These are phyloP conservation scores for Calyptomena viridis DNA, from an alignment of 2,113 vertebrate species.

Conservation along the genomic window DNA sequence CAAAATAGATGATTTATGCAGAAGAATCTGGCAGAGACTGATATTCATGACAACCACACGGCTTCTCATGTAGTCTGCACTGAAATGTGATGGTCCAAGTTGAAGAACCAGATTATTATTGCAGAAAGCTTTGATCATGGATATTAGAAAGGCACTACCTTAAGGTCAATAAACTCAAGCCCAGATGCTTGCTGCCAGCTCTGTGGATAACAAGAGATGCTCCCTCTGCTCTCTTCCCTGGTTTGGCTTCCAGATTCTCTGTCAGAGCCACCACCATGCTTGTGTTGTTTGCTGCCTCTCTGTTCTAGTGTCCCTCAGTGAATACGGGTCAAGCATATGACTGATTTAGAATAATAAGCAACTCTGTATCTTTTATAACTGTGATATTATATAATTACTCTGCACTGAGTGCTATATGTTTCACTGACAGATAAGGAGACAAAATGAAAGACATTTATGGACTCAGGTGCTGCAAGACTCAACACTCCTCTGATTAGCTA, in stretches of 20 bases:
- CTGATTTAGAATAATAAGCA: not conserved
- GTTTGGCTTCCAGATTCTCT: not conserved
- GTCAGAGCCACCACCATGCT: not conserved
- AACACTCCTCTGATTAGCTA: not conserved
- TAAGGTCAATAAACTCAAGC: not conserved
- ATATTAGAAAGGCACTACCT: not conserved
- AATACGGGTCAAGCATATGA: not conserved
- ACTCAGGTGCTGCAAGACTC: not conserved
- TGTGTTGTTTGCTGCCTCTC: not conserved
- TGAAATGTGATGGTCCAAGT: not conserved
- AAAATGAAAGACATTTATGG: not conserved
- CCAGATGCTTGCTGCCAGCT: accelerated
- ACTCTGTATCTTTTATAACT: not conserved
- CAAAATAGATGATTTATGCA: not conserved
- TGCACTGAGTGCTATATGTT: not conserved
- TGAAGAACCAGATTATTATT: not conserved
- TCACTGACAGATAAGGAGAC: not conserved
- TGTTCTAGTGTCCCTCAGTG: not conserved
- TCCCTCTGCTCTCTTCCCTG: not conserved
- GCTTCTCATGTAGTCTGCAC: not conserved
- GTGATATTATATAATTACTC: not conserved
- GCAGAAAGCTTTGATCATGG: not conserved
- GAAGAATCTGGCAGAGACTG: not conserved
- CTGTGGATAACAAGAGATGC: not conserved
- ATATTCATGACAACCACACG: not conserved